Percentiles rank a stretch among this genome's conserved stretches.
These are phyloP conservation scores for Capreolus pygargus DNA, from an alignment of 2,113 vertebrate species.

Conservation along the genomic window DNA sequence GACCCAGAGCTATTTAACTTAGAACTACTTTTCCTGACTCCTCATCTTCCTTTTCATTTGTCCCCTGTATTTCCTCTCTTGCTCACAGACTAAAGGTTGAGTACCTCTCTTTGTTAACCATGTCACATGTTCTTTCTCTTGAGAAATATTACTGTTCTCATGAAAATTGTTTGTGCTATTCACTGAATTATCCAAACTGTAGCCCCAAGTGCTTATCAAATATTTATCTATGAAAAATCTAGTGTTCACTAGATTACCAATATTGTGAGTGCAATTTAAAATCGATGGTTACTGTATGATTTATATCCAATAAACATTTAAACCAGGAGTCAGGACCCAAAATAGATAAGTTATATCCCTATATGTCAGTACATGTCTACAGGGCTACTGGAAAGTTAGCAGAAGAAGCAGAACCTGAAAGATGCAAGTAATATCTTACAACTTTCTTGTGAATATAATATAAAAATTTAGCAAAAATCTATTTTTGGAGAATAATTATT, in stretches of 20 bases:
- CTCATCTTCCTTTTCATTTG: not conserved
- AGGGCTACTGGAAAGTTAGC: not conserved
- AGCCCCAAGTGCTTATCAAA: not conserved
- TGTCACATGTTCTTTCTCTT: not conserved
- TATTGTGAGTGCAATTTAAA: not conserved
- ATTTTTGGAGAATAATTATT: not conserved
- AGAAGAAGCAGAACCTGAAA: not conserved
- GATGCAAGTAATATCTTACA: not conserved
- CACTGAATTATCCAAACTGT: not conserved
- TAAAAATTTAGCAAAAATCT: not conserved
- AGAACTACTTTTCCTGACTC: not conserved
- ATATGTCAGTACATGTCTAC: not conserved
- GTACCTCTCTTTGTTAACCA: not conserved
- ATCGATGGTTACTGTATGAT: not conserved
- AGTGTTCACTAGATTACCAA: not conserved
- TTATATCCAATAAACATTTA: not conserved
- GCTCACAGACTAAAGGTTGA: not conserved
- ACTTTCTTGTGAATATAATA: not conserved
- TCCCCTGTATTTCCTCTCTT: not conserved
- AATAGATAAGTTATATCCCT: not conserved
- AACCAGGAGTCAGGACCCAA: not conserved
- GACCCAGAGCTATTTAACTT: not conserved
- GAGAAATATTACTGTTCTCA: not conserved
- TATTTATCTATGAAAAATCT: not conserved
- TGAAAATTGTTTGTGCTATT: not conserved